Percentiles rank a stretch among this genome's conserved stretches.
Conservation (phyloP, 2,113 vertebrate species). For the Poeciliopsis prolifica region DNA sequence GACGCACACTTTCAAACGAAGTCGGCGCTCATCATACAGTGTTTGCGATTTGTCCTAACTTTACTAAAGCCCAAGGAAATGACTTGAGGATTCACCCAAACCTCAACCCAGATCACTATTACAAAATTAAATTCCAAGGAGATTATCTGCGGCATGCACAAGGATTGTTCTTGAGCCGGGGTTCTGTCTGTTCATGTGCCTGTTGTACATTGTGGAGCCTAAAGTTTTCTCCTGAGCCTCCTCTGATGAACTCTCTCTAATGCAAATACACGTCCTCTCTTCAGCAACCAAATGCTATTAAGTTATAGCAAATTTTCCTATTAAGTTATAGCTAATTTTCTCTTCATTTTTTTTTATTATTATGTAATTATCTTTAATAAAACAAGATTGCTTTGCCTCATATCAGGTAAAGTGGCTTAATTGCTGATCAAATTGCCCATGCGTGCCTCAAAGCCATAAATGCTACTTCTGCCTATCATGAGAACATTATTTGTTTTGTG, state of each 20-base stretch:
- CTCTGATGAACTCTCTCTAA: background rate
- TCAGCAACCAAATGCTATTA: background rate
- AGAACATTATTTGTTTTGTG: background rate
- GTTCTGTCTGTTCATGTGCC: slow-evolving; percentile 8
- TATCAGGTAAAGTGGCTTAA: background rate
- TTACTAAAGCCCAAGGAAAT: background rate
- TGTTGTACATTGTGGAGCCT: background rate
- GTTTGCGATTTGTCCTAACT: background rate
- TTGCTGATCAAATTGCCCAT: background rate
- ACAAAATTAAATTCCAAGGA: slow-evolving; percentile 39
- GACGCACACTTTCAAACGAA: background rate
- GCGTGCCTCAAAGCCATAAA: background rate
- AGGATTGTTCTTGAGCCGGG: slow-evolving; percentile 5
- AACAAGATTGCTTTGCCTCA: too few relatives aligned
- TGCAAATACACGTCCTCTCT: background rate
- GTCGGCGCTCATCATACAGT: background rate
- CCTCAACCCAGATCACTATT: slow-evolving; percentile 12
- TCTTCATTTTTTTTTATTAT: too few relatives aligned
- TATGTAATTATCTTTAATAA: background rate
- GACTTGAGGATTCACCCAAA: slow-evolving; percentile 1
- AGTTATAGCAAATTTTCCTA: background rate
- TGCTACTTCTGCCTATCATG: background rate
- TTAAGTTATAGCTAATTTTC: background rate
- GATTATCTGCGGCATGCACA: background rate
- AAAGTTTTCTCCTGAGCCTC: background rate